Percentiles rank a stretch among this genome's conserved stretches.
Conservation (phyloP, 2,113 vertebrate species). For the Daubentonia madagascariensis region DNA sequence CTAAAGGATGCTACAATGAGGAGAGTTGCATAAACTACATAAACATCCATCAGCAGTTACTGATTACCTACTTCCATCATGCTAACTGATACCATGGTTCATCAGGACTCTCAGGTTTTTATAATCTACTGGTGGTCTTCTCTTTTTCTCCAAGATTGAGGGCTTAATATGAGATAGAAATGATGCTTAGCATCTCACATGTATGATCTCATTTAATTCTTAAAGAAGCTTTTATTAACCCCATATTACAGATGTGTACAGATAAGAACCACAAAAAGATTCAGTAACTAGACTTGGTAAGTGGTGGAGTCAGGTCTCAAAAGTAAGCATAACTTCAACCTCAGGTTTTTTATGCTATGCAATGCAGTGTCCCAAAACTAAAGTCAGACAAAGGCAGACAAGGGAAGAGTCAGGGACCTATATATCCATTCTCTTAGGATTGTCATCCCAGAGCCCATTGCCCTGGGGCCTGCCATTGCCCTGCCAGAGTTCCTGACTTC, state of each 20-base stretch:
- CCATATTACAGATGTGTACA: neutral
- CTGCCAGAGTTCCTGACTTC: neutral
- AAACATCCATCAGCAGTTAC: neutral
- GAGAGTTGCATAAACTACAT: neutral
- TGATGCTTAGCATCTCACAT: neutral
- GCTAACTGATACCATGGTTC: neutral
- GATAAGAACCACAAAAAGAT: neutral
- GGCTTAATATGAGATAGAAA: neutral
- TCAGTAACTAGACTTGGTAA: neutral
- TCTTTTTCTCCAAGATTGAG: neutral
- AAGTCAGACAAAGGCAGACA: neutral
- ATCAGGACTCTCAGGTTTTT: neutral
- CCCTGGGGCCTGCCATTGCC: neutral
- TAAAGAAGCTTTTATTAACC: neutral
- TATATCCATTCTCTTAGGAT: neutral
- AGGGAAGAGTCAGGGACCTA: neutral
- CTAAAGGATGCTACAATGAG: neutral
- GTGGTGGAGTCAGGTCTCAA: neutral
- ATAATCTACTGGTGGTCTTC: neutral
- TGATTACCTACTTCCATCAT: neutral
- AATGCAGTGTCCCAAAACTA: neutral
- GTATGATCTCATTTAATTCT: neutral
- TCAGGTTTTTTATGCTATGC: neutral
- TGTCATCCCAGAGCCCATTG: neutral
- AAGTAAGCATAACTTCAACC: neutral